A percentile compares a stretch with the other conserved stretches of the same genome.
These are phyloP conservation scores for Otis tarda DNA, from an alignment of 2,113 vertebrate species.

Conservation along the genomic window DNA sequence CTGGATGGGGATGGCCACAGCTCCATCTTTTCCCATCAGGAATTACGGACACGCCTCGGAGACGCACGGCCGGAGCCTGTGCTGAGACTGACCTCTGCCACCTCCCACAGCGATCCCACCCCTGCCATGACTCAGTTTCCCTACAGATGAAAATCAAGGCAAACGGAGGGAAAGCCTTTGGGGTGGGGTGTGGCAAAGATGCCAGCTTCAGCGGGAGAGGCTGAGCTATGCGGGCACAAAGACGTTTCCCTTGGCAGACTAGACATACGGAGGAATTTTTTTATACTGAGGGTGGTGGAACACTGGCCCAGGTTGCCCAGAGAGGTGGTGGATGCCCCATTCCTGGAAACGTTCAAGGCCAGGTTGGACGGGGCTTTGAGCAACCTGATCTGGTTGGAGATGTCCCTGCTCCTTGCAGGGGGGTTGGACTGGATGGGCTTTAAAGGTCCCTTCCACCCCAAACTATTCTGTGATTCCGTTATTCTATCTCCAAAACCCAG, in stretches of 20 bases:
- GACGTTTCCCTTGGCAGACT: background rate
- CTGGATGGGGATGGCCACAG: rapidly evolving
- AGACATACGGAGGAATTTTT: background rate
- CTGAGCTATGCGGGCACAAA: background rate
- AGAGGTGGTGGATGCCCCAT: background rate
- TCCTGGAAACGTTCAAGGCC: background rate
- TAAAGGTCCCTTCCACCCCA: background rate
- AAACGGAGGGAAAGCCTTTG: background rate
- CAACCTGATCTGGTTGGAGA: background rate
- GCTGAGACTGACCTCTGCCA: background rate
- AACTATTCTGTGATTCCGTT: background rate
- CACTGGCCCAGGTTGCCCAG: background rate
- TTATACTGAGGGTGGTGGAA: rapidly evolving
- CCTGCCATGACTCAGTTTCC: background rate
- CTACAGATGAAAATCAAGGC: background rate
- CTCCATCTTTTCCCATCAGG: background rate
- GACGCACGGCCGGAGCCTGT: background rate
- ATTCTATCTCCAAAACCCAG: background rate
- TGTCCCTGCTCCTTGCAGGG: background rate
- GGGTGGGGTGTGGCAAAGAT: rapidly evolving
- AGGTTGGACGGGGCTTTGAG: background rate
- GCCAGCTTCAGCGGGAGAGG: background rate
- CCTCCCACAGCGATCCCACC: background rate
- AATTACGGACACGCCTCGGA: background rate
- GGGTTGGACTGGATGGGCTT: background rate